Percentiles rank a stretch among this genome's conserved stretches.
Evolutionary conservation across 2,888 invertebrate genomes (phyloP).

Genomic region (Nasonovia ribisnigri): DNA sequence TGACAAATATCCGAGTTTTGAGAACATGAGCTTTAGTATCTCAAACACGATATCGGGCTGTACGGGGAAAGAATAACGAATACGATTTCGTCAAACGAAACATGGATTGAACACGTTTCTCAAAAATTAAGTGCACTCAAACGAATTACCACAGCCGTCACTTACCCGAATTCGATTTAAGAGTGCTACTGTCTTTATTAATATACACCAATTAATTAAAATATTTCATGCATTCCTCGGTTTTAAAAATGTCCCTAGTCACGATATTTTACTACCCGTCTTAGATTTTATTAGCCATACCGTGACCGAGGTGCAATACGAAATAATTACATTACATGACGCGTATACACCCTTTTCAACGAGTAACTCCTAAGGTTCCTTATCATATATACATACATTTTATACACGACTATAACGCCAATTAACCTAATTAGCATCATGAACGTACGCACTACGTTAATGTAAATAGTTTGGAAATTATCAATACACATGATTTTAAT

Average conservation of each 20-base stretch:
- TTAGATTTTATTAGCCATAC: background rate
- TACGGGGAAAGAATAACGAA: background rate
- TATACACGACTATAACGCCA: background rate
- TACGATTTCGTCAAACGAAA: background rate
- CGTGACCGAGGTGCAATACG: background rate
- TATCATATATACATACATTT: background rate
- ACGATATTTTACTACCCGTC: background rate
- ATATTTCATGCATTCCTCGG: background rate
- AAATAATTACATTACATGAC: background rate
- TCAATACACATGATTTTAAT: background rate
- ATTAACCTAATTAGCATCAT: background rate
- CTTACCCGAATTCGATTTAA: conserved; percentile 11
- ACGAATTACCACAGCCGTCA: background rate
- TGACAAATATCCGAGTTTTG: background rate
- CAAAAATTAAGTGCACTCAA: conserved; percentile 27
- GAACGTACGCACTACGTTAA: background rate
- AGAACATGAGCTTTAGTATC: background rate
- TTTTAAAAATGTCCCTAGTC: background rate
- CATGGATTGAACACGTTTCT: background rate
- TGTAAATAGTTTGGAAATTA: background rate
- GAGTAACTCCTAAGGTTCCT: background rate
- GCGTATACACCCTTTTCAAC: background rate
- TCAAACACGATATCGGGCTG: background rate
- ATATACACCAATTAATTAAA: conserved; percentile 32
- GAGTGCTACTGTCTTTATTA: conserved; percentile 7